phyloP scores from a whole-genome alignment of 2,113 vertebrate genomes.

The Brienomyrus longianalis region DNA sequence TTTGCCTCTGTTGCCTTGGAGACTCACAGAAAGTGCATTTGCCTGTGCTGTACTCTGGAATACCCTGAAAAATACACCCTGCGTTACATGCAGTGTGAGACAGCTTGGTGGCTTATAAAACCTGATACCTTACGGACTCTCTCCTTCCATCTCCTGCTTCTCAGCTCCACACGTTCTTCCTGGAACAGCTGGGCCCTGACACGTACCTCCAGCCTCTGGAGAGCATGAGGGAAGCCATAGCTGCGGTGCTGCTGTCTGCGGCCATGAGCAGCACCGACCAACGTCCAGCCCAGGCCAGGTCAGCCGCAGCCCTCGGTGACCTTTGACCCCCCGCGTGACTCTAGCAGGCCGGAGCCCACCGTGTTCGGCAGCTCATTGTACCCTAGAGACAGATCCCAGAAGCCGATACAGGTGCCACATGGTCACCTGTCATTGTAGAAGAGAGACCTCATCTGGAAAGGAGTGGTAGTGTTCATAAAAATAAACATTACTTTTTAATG shows the following conservation, averaged over 20 bases:
- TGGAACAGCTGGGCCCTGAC: conserved; percentile 60
- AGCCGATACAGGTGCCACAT: neutral
- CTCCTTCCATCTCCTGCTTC: neutral
- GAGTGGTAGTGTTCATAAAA: neutral
- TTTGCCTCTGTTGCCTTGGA: neutral
- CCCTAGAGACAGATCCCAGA: neutral
- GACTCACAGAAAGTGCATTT: neutral
- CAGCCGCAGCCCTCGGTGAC: neutral
- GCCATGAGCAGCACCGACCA: conserved; percentile 56
- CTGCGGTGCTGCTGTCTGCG: conserved; percentile 67
- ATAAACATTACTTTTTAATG: neutral
- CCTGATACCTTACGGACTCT: neutral
- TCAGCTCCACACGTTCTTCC: conserved; percentile 77
- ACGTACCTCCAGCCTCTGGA: conserved; percentile 64
- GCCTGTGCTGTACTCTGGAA: neutral
- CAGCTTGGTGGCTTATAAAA: neutral
- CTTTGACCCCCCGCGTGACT: neutral
- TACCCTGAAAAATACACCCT: neutral
- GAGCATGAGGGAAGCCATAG: conserved; percentile 70
- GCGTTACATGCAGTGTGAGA: neutral
- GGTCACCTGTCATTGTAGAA: neutral
- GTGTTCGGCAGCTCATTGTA: neutral
- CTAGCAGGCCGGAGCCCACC: neutral
- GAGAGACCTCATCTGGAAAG: neutral
- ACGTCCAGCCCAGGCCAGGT: conserved; percentile 44